Evolutionary conservation across 2,113 vertebrate species (phyloP), one percentile per base, ranked within the genome.

Genomic region (Sander vitreus): DNA sequence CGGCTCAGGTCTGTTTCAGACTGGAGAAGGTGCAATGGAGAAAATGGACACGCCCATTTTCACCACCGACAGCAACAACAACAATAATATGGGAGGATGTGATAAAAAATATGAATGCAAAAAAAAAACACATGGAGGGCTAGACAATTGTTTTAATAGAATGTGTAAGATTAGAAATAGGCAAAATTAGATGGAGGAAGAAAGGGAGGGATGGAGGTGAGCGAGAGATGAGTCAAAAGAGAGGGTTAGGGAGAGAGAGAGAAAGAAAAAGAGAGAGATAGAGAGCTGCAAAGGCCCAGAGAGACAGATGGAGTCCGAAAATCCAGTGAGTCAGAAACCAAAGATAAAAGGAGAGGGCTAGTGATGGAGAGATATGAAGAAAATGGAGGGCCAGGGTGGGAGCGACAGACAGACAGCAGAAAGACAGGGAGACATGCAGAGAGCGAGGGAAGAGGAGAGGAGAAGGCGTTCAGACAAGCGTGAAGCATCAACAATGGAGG

Each of bases 31-130:
- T 85, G 72, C 48, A 0, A 81, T 48, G 55, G 62, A 83, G 69
- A 81, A 76, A 66, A 83, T 15, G 83, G 91, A 90, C 91, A 93
- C 90, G 76, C 93, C 93, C 90, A 93, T 93, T 90, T 82, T 83
- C 21, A 55, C 55, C 11, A 4, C 67, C 25, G 11, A 88, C 74
- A 76, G 83, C 80, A 90, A 89, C 78, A 91, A 86, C 69, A 89
- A 86, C 69, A 89, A 85, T 16, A 55, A 58, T 15, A 78, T 57
- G 9, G 30, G 18, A 36, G 30, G 43, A 36, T 51, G 48, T 2
- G 2, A 50, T n/a, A 6, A 64, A 72, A 10, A 60, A 51, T 4
- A 70, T n/a, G 9, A 45, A 73, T n/a, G 30, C 9, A 73, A 27
- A 57, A 73, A 19, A 18, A 0, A 25, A 63, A 50, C 15, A 60